phyloP scores from a whole-genome alignment of 2,797 vertebrate genomes.

The Phoeniculus purpureus region DNA sequence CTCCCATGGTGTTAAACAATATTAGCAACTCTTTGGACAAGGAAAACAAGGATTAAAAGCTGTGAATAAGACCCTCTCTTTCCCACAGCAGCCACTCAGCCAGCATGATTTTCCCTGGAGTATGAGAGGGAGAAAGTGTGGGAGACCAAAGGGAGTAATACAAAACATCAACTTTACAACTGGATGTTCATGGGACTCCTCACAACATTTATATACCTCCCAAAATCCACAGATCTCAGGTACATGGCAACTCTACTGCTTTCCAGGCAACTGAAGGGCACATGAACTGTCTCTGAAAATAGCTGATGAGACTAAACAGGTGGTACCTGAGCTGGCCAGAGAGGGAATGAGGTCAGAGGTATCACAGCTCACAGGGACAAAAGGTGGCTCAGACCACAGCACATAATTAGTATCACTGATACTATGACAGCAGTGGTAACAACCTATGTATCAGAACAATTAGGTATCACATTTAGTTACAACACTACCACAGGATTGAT shows the following conservation, averaged over 20 bases:
- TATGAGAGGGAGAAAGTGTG: not conserved
- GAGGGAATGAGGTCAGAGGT: not conserved
- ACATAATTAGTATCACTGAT: not conserved
- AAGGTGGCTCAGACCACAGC: fast-evolving
- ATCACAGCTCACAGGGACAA: not conserved
- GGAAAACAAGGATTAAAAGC: not conserved
- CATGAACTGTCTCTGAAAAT: fast-evolving
- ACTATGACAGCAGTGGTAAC: not conserved
- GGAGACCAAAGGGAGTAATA: not conserved
- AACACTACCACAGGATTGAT: not conserved
- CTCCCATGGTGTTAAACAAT: not conserved
- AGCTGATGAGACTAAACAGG: not conserved
- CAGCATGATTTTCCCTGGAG: not conserved
- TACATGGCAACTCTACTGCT: fast-evolving
- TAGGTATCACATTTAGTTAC: not conserved
- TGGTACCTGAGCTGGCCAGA: not conserved
- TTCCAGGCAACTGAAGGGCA: not conserved
- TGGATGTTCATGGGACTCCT: not conserved
- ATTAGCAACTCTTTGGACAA: not conserved
- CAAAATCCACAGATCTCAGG: not conserved
- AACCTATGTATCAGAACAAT: fast-evolving
- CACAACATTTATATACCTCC: not conserved
- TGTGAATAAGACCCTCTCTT: not conserved
- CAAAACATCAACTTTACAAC: not conserved
- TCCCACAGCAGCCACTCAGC: not conserved